Percentiles rank a stretch among this genome's conserved stretches.
These are phyloP conservation scores for Aurelia coerulea DNA, from an alignment of 30 jellyfish, hydroid and myxozoan genomes.

Conservation along the genomic window DNA sequence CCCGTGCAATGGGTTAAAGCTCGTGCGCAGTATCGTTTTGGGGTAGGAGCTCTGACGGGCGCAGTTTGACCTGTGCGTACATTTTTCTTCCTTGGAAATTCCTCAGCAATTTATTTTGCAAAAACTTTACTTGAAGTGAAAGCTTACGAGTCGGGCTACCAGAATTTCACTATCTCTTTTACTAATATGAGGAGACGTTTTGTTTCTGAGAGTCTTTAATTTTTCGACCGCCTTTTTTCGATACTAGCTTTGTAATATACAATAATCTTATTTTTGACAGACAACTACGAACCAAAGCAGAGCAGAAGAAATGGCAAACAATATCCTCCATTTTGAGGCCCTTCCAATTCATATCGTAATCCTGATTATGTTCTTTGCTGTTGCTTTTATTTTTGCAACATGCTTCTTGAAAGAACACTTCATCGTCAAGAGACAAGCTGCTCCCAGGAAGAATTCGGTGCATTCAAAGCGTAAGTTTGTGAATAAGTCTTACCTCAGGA, in stretches of 20 bases:
- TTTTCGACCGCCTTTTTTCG: too few species aligned
- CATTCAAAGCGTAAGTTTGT: neutral
- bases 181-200: too few species aligned
- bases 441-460: neutral
- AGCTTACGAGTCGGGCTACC: too few species aligned
- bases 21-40: too few species aligned
- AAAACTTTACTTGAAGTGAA: too few species aligned
- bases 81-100: neutral
- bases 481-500: too few species aligned
- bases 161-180: too few species aligned
- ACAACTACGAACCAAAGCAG: constrained; percentile 39
- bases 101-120: neutral
- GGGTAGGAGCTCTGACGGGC: too few species aligned
- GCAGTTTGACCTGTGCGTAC: too few species aligned
- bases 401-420: constrained; percentile 16
- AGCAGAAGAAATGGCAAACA: constrained; percentile 59
- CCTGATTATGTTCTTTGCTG: constrained; percentile 3
- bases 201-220: too few species aligned
- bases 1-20: too few species aligned
- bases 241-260: neutral
- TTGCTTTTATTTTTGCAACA: neutral
- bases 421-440: neutral
- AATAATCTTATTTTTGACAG: constrained; percentile 3
- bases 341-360: constrained; percentile 2
- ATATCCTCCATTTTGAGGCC: constrained; percentile 8